Base-by-base conservation (phyloP, 53 echinoderm and acorn worm species). In the Echinarachnius parma region DNA sequence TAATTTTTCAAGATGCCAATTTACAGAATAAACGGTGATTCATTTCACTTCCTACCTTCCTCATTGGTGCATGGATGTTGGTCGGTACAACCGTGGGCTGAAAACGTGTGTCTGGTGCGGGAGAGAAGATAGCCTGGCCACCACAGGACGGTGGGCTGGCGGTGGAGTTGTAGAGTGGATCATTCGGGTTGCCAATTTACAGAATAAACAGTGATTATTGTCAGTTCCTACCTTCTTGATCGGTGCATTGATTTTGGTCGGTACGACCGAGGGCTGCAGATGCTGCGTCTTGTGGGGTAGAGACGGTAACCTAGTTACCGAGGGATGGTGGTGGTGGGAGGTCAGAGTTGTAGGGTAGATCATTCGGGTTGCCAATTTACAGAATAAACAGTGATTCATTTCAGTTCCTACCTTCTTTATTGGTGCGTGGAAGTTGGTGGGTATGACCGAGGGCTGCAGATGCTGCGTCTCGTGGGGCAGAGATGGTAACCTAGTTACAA, bases 381-480 rank as follows among this genome's bases (percentile, higher is more conserved):
- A n/a, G n/a, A n/a, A n/a, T n/a, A n/a, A n/a, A n/a, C n/a, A n/a
- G n/a, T n/a, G n/a, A 39, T 39, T n/a, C n/a, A n/a, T n/a, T n/a
- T n/a, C n/a, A n/a, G n/a, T 21, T 14, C 34, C 5, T 20, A 86
- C 86, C 82, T 86, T 68, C 67, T 86, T 82, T 44, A 81, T 81
- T 2, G 81, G 77, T 44, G 82, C 68, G 39, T 77, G 66, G 20
- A 82, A 70, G 16, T 70, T 68, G 46, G 63, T 66, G 20, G 81
- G 81, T 36, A 81, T 53, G 33, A 77, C 31, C 14, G 77, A 81
- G 0, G 81, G 86, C 11, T 46, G 58, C 15, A 86, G 70, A 55
- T 86, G 81, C 71, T 62, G 67, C 21, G 81, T 86, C 77, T 86
- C 86, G 29, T 77, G 74, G 1, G 74, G 74, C 26, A 72, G 57